Conservation (phyloP, 2,888 invertebrate genomes). For the Lasius platythorax region DNA sequence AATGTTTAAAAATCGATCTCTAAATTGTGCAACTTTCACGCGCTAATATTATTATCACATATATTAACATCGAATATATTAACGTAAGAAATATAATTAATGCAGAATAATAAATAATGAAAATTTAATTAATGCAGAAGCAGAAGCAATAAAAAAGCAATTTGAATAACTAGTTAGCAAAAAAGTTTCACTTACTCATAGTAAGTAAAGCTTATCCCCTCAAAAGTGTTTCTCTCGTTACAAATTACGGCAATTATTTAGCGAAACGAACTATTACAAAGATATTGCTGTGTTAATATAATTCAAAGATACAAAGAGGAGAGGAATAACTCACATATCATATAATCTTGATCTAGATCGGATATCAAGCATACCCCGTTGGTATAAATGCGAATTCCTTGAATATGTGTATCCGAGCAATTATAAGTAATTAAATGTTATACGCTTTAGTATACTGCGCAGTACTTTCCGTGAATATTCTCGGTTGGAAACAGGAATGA, state of each 20-base stretch:
- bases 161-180: not conserved
- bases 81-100: not conserved
- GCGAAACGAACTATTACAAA: constrained; percentile 5
- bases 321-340: not conserved
- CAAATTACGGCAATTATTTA: constrained; percentile 38
- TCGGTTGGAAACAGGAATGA: constrained; percentile 45
- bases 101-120: not conserved
- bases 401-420: constrained; percentile 39
- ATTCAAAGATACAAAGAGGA: constrained; percentile 11
- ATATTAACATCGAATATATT: not conserved
- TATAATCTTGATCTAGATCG: constrained; percentile 37
- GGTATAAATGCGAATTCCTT: constrained; percentile 23
- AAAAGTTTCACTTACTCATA: not conserved
- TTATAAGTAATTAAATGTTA: constrained; percentile 39
- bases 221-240: constrained; percentile 1
- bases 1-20: not conserved
- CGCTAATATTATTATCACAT: not conserved
- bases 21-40: not conserved
- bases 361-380: not conserved
- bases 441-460: constrained; percentile 6
- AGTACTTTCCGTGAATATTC: constrained; percentile 17
- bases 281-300: not conserved
- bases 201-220: not conserved
- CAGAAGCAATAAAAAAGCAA: not conserved
- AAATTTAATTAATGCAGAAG: not conserved